Conservation (phyloP, 2,113 vertebrate species). For the Alectura lathami region DNA sequence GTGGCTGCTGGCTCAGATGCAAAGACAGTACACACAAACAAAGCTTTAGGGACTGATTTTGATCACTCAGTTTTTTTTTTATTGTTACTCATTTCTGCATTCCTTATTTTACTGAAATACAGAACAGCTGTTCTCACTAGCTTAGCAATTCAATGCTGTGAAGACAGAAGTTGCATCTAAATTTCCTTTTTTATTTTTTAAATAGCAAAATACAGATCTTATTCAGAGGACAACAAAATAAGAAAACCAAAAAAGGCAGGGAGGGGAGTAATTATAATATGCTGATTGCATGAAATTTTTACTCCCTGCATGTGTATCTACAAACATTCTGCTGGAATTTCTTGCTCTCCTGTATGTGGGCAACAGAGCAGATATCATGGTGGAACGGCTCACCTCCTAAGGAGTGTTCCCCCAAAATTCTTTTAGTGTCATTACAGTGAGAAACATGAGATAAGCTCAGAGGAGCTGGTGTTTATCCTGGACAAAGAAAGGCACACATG, state of each 20-base stretch:
- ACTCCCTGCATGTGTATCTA: neutral
- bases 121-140: constrained; percentile 34
- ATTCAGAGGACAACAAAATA: neutral
- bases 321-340: neutral
- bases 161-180: constrained; percentile 7
- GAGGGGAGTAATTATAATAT: neutral
- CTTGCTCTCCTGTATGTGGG: neutral
- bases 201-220: neutral
- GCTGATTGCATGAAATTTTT: neutral
- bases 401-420: neutral
- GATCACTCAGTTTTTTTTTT: neutral
- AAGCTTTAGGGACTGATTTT: constrained; percentile 37
- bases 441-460: neutral
- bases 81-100: neutral
- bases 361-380: neutral
- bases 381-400: neutral
- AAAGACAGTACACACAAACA: constrained; percentile 25
- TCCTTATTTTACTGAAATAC: constrained; percentile 41
- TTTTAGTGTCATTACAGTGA: neutral
- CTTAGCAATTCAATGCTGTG: neutral
- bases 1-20: constrained; percentile 1
- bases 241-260: neutral
- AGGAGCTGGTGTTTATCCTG: neutral
- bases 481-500: neutral
- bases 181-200: neutral